Base-by-base conservation (phyloP, 2,113 vertebrate species). In the Tragelaphus scriptus region DNA sequence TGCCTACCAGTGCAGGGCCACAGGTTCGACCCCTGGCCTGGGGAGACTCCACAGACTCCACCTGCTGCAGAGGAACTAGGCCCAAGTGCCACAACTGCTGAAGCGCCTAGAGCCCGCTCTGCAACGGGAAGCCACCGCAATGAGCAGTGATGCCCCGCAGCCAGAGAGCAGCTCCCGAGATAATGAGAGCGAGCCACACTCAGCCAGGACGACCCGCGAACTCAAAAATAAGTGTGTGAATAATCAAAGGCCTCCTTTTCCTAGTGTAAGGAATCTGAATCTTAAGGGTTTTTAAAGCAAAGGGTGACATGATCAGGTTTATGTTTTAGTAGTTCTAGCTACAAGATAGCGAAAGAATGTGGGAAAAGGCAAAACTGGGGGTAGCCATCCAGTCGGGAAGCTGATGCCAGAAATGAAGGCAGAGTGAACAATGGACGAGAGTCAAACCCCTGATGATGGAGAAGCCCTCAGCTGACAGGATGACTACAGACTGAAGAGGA, bases 131-230 rank as follows among this genome's bases (percentile, higher is more conserved):
- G n/a, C 71, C 71, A 5, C n/a, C 9, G n/a, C n/a, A 3, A 1
- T 1, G n/a, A 71, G 68, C 5, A 75, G 10, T 3, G 19, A 75
- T 23, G 68, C 68, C 68, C 65, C 19, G 19, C n/a, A 23, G 5
- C 19, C 68, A 6, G 19, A 28, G 32, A 3, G 10, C 68, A 40
- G n/a, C 68, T 23, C 58, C 58, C 10, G 10, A 44, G 5, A 4
- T 5, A 21, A 11, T 0, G 9, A 36, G 8, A 1, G 17, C 2
- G 2, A 9, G 5, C 9, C 68, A 71, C 19, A 36, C n/a, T n/a
- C n/a, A 36, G n/a, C n/a, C 0, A 13, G n/a, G 10, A 23, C 6
- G 68, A 6, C 68, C 68, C n/a, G 12, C 40, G 12, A 23, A 4
- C 23, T 7, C 71, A 44, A 3, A 44, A 13, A 1, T 14, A 44